Evolutionary conservation across 2,113 vertebrate genomes (phyloP).

Genomic region (Panurus biarmicus): DNA sequence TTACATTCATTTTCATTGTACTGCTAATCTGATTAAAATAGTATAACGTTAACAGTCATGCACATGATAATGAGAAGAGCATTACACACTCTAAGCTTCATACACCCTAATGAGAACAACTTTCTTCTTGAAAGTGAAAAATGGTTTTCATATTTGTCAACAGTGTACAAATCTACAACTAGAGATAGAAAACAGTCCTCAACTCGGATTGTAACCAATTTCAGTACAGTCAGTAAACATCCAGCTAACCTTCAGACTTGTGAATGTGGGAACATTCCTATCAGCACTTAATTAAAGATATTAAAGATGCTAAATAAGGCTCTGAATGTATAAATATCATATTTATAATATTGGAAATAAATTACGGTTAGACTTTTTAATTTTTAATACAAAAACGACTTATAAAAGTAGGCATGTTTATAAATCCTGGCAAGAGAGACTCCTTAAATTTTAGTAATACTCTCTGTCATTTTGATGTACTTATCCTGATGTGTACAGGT

Average conservation of each 20-base stretch:
- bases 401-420: background rate
- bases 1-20: slow-evolving; percentile 47
- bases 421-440: background rate
- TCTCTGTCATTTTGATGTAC: background rate
- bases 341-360: background rate
- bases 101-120: background rate
- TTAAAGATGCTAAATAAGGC: background rate
- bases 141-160: background rate
- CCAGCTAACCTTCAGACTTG: background rate
- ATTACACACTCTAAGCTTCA: background rate
- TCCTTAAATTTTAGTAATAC: background rate
- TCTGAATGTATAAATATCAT: background rate
- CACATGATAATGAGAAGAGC: background rate
- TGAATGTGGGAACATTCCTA: background rate
- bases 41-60: background rate
- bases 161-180: background rate
- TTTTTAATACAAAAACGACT: background rate
- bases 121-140: background rate
- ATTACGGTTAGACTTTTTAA: background rate
- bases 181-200: background rate
- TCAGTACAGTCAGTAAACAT: background rate
- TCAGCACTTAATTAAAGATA: background rate
- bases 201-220: background rate
- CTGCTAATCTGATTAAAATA: slow-evolving; percentile 50
- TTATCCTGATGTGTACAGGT: background rate